A percentile compares a stretch with the other conserved stretches of the same genome.
phyloP scores from a whole-genome alignment of 2,888 invertebrate genomes.

The Prosopocoilus inquinatus region DNA sequence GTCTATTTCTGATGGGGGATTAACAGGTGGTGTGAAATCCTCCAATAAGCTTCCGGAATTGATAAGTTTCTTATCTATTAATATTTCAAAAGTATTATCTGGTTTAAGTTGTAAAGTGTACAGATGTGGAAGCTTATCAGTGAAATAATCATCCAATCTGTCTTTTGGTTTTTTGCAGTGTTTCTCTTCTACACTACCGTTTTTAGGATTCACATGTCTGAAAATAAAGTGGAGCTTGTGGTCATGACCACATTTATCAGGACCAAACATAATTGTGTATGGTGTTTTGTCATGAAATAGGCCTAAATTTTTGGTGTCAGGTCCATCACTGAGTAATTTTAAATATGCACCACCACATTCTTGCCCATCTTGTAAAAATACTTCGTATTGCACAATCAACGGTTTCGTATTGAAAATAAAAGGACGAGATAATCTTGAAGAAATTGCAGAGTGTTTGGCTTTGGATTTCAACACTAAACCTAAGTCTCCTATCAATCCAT shows the following conservation, averaged over 20 bases:
- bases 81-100: slow-evolving; percentile 77
- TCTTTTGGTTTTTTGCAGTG: slow-evolving; percentile 90
- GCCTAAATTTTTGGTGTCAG: slow-evolving; percentile 68
- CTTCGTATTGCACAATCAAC: slow-evolving; percentile 90
- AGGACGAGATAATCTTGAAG: slow-evolving; percentile 71
- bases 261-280: slow-evolving; percentile 99
- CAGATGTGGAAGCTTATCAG: slow-evolving; percentile 90
- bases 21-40: slow-evolving; percentile 91
- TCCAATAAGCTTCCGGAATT: slow-evolving; percentile 84
- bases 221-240: slow-evolving; percentile 93
- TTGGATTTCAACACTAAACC: slow-evolving; percentile 90
- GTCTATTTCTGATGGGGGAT: slow-evolving; percentile 91
- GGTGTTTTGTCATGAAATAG: slow-evolving; percentile 90
- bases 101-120: slow-evolving; percentile 77
- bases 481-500: slow-evolving; percentile 74
- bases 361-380: slow-evolving; percentile 81
- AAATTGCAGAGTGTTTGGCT: slow-evolving; percentile 95
- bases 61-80: slow-evolving; percentile 78
- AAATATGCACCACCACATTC: slow-evolving; percentile 99
- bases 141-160: slow-evolving; percentile 80
- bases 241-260: slow-evolving; percentile 97
- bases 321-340: slow-evolving; percentile 80
- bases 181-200: slow-evolving; percentile 87
- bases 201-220: slow-evolving; percentile 90
- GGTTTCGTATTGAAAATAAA: slow-evolving; percentile 84